Evolutionary conservation across 2,888 invertebrate species (phyloP).

Genomic region (Ophioninae sp.): DNA sequence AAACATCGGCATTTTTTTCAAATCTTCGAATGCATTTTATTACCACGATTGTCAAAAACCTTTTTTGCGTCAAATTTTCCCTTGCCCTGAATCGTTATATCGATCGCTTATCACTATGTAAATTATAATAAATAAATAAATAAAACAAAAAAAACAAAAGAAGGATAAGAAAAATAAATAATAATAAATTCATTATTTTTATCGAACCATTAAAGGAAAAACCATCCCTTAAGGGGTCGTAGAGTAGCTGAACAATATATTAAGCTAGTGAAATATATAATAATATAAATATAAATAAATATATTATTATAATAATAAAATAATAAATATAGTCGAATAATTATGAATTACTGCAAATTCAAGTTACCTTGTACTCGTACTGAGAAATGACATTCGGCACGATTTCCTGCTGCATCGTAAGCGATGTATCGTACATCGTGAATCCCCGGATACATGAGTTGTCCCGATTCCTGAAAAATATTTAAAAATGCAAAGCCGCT

Average conservation of each 20-base stretch:
- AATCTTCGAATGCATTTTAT: not conserved
- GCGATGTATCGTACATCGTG: slow-evolving; percentile 86
- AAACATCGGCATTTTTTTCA: not conserved
- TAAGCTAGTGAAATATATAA: too few species aligned
- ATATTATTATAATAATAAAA: too few species aligned
- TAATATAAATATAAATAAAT: too few species aligned
- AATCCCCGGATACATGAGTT: slow-evolving; percentile 83
- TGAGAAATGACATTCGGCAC: slow-evolving; percentile 85
- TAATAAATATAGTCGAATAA: not conserved
- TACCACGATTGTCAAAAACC: not conserved
- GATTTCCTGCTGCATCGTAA: slow-evolving; percentile 85
- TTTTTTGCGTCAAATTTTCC: too few species aligned
- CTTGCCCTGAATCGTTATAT: not conserved
- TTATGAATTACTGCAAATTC: slow-evolving; percentile 5
- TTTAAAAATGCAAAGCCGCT: slow-evolving; percentile 10
- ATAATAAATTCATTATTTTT: too few species aligned
- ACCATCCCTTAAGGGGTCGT: too few species aligned
- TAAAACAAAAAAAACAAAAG: too few species aligned
- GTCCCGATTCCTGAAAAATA: slow-evolving; percentile 83
- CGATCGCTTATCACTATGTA: not conserved
- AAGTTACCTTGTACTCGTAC: slow-evolving; percentile 84
- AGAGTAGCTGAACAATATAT: too few species aligned
- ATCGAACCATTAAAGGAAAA: too few species aligned
- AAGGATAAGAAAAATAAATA: too few species aligned
- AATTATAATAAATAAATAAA: too few species aligned